Conservation (phyloP, 2,113 vertebrate species). For the Ptychochromis oligacanthus region DNA sequence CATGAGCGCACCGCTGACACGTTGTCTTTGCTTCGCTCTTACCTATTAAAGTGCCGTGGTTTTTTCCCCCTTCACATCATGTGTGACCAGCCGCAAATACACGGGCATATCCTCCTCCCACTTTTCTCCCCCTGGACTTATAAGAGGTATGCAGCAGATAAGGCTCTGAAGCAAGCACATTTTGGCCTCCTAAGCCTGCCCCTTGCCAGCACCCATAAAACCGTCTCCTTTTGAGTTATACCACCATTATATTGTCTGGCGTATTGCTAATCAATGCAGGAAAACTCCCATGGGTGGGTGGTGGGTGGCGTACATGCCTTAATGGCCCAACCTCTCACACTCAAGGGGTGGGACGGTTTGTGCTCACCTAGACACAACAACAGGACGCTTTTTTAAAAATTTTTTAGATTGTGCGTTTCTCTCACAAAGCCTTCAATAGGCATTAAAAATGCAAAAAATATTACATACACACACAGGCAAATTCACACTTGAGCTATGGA, state of each 20-base stretch:
- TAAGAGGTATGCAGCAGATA: slow-evolving; percentile 38
- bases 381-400: slow-evolving; percentile 3
- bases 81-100: slow-evolving; percentile 24
- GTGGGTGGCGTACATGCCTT: slow-evolving; percentile 17
- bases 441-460: slow-evolving; percentile 44
- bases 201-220: slow-evolving; percentile 61
- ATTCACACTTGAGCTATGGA: slow-evolving; percentile 50
- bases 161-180: slow-evolving; percentile 36
- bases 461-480: slow-evolving; percentile 23
- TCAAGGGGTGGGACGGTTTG: slow-evolving; percentile 13
- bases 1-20: slow-evolving; percentile 30
- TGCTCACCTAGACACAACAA: slow-evolving; percentile 33
- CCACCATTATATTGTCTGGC: slow-evolving; percentile 70
- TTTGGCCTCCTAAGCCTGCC: slow-evolving; percentile 50
- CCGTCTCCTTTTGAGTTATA: slow-evolving; percentile 71
- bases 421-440: slow-evolving; percentile 29
- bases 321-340: slow-evolving; percentile 16
- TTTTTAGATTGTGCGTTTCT: slow-evolving; percentile 32
- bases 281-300: slow-evolving; percentile 55
- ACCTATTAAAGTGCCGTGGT: slow-evolving; percentile 35
- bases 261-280: slow-evolving; percentile 77
- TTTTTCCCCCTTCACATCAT: background rate
- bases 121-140: slow-evolving; percentile 15
- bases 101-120: slow-evolving; percentile 33
- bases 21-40: slow-evolving; percentile 23